Base-by-base conservation (phyloP, 2,888 invertebrate genomes). In the Hecatera dysodea region DNA sequence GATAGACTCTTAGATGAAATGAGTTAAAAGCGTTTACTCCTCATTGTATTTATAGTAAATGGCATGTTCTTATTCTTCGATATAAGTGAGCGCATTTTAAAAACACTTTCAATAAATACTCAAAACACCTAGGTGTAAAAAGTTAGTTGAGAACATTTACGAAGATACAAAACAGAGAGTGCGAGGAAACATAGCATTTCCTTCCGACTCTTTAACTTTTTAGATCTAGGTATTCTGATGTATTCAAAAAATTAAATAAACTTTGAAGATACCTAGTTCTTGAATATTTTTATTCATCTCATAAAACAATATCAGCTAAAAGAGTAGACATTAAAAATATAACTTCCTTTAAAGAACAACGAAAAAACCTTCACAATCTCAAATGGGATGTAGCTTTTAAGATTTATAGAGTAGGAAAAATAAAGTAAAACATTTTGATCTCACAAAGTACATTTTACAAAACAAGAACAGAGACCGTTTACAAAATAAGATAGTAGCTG, bases 401-500 rank as follows among this genome's bases (percentile, higher is more conserved):
- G 53, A 76, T 80, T 74, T 67, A 60, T 55, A 39, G 50, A 63
- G 55, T 50, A 61, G 24, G 27, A 64, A 68, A 73, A 78, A 76
- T 61, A 80, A 70, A 66, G 52, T 42, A 60, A 80, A 73, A 64
- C 33, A 75, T 69, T 78, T 64, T 57, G 74, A 70, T 69, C 44
- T 57, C n/a, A 67, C 42, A 59, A 53, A 67, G 64, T 61, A 71
- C 75, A 65, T 71, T 72, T 78, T 36, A 69, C 69, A 66, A 82
- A 79, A 69, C 42, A 67, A 66, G 67, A 64, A 53, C 72, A 46
- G 50, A 70, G 15, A 63, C 44, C 64, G 67, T 72, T 81, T 48
- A 52, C 59, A 72, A 73, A 82, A 75, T 72, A 74, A 78, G 74
- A 79, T 62, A 81, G 62, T 42, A 72, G 67, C 74, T 76, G 80